Evolutionary conservation across 1,140 invertebrate genomes (phyloP).

Genomic region (Solenopsis invicta): DNA sequence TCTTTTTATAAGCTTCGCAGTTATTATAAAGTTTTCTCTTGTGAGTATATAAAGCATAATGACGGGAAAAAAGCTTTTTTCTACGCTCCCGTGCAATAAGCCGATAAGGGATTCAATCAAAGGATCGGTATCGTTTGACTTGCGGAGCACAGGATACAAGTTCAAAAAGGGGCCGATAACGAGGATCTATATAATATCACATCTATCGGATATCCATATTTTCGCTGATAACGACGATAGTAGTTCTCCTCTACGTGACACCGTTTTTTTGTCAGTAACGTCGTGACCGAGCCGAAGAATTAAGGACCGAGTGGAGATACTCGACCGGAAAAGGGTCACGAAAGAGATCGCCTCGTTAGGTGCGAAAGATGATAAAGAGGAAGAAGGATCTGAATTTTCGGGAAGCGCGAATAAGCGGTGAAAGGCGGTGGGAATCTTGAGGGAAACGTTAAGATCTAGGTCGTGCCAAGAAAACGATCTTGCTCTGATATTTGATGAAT

Average conservation of each 20-base stretch:
- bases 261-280: slow-evolving; percentile 10
- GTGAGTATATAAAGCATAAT: not conserved
- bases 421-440: not conserved
- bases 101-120: slow-evolving; percentile 25
- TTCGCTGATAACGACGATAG: slow-evolving; percentile 7
- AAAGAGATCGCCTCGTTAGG: not conserved
- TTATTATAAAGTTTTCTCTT: not conserved
- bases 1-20: not conserved
- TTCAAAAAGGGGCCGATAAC: slow-evolving; percentile 24
- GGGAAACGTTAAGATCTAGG: not conserved
- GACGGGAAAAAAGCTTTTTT: not conserved
- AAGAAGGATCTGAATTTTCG: not conserved
- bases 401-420: not conserved
- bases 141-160: slow-evolving; percentile 1
- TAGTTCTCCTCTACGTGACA: slow-evolving; percentile 8
- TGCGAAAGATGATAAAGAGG: not conserved
- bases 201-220: slow-evolving; percentile 20
- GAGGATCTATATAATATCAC: slow-evolving; percentile 40
- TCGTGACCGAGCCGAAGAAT: slow-evolving; percentile 9
- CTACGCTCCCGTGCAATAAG: not conserved
- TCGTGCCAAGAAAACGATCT: not conserved
- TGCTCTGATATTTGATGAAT: slow-evolving; percentile 18
- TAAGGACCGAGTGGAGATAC: not conserved
- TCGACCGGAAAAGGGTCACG: not conserved
- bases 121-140: slow-evolving; percentile 19